Percentiles rank a stretch among this genome's conserved stretches.
Evolutionary conservation across 2,888 invertebrate species (phyloP).

Genomic region (Meliscaeva auricollis): DNA sequence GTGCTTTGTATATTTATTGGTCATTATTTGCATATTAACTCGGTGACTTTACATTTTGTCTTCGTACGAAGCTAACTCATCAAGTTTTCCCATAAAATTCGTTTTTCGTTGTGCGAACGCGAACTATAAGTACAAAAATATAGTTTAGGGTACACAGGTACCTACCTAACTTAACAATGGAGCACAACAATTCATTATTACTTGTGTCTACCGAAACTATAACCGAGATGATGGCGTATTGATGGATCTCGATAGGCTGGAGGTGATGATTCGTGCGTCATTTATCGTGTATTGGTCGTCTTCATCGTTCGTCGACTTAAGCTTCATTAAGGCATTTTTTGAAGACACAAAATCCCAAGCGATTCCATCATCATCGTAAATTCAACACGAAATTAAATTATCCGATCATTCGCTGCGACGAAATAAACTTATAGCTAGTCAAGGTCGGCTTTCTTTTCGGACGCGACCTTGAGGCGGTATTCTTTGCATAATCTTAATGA

Average conservation of each 20-base stretch:
- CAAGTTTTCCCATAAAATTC: background rate
- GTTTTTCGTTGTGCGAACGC: background rate
- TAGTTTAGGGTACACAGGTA: conserved; percentile 5
- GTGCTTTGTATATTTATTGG: background rate
- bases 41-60: background rate
- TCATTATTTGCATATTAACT: conserved; percentile 32
- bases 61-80: background rate
- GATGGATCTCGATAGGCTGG: background rate
- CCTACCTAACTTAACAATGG: background rate
- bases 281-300: background rate
- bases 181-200: background rate
- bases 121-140: background rate
- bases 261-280: background rate
- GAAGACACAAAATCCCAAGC: background rate
- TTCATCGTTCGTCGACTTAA: background rate
- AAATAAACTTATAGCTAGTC: conserved; percentile 27
- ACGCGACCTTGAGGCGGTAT: conserved; percentile 69
- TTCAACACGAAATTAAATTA: background rate
- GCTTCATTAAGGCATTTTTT: background rate
- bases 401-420: conserved; percentile 1
- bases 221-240: background rate
- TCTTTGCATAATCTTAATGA: conserved; percentile 69
- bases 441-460: conserved; percentile 73
- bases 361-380: conserved; percentile 4
- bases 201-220: background rate